Evolutionary conservation across 2,113 vertebrate species (phyloP).

Genomic region (Neodon shergylaensis): DNA sequence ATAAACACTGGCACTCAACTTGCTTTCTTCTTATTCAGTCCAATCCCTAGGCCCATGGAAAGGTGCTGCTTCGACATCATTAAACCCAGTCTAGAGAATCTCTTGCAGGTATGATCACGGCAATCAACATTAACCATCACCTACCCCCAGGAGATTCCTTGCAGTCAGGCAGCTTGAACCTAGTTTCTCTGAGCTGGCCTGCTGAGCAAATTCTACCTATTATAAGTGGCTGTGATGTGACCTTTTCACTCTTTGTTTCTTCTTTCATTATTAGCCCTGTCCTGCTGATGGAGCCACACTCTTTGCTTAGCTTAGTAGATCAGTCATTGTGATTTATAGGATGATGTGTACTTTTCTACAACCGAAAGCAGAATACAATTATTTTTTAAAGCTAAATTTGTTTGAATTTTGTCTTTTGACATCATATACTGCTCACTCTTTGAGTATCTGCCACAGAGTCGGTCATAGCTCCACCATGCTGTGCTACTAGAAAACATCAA

Average conservation of each 20-base stretch:
- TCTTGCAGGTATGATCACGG: not conserved
- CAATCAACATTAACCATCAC: not conserved
- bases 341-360: not conserved
- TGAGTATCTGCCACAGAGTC: not conserved
- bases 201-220: not conserved
- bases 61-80: not conserved
- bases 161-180: not conserved
- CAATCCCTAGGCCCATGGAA: not conserved
- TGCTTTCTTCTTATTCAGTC: not conserved
- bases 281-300: not conserved
- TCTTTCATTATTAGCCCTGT: not conserved
- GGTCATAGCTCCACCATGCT: not conserved
- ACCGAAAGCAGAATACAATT: not conserved
- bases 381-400: not conserved
- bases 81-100: not conserved
- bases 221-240: not conserved
- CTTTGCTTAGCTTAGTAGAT: not conserved
- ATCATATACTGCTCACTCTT: accelerated
- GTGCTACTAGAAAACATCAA: not conserved
- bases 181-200: not conserved
- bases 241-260: not conserved
- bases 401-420: slow-evolving; percentile 1
- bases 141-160: not conserved
- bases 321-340: not conserved
- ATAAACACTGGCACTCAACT: not conserved